Conservation (phyloP, 2,113 vertebrate species). For the Epinephelus cyanopodus region DNA sequence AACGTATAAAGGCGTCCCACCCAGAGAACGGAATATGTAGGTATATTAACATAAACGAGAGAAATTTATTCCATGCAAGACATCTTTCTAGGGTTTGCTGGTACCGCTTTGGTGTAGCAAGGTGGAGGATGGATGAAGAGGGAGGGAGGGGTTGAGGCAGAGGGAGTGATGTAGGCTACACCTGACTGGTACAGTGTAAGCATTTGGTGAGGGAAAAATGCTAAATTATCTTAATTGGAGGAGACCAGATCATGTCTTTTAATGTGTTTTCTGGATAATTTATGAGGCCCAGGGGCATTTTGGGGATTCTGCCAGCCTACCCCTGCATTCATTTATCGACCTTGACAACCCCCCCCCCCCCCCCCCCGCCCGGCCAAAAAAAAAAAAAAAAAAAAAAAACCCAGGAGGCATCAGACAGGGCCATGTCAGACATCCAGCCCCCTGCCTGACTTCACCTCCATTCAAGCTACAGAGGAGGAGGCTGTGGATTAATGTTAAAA, state of each 20-base stretch:
- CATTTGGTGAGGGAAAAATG: slow-evolving; percentile 51
- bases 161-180: slow-evolving; percentile 67
- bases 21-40: slow-evolving; percentile 6
- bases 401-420: slow-evolving; percentile 75
- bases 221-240: slow-evolving; percentile 79
- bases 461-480: slow-evolving; percentile 44
- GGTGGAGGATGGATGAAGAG: slow-evolving; percentile 58
- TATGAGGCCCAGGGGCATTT: slow-evolving; percentile 70
- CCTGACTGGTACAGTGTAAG: slow-evolving; percentile 69
- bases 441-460: slow-evolving; percentile 53
- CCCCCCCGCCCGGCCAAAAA: too few relatives aligned
- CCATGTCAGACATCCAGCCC: slow-evolving; percentile 73
- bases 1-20: slow-evolving; percentile 52
- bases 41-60: slow-evolving; percentile 35
- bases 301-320: slow-evolving; percentile 64
- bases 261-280: slow-evolving; percentile 78
- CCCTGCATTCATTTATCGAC: slow-evolving; percentile 83
- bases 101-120: slow-evolving; percentile 45
- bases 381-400: too few relatives aligned
- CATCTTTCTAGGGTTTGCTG: slow-evolving; percentile 54
- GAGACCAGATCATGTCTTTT: slow-evolving; percentile 75
- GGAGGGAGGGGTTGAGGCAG: slow-evolving; percentile 41
- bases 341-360: slow-evolving; percentile 82
- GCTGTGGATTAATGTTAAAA: slow-evolving; percentile 27
- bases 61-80: slow-evolving; percentile 59